These are phyloP conservation scores for Montipora capricornis DNA, from an alignment of 64 coral and sea anemone genomes.

Conservation along the genomic window DNA sequence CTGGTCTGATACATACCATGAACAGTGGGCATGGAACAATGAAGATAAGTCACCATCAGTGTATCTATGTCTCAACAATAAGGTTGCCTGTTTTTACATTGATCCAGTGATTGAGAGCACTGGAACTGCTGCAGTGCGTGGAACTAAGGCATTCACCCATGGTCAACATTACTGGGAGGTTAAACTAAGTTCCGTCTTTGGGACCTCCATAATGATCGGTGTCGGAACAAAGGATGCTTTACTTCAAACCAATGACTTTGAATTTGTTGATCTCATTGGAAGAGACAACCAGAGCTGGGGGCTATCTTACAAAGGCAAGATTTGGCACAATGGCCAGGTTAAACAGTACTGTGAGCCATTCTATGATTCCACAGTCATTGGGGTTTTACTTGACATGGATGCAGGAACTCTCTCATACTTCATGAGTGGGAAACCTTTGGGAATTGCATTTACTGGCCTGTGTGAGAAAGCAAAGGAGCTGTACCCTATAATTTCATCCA, in stretches of 20 bases:
- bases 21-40: constrained; percentile 85
- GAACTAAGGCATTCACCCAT: constrained; percentile 87
- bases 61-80: constrained; percentile 81
- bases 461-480: constrained; percentile 61
- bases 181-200: constrained; percentile 80
- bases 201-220: constrained; percentile 91
- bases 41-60: constrained; percentile 83
- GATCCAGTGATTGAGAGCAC: constrained; percentile 90
- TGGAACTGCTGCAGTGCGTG: constrained; percentile 84
- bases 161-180: constrained; percentile 95
- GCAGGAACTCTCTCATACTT: constrained; percentile 80
- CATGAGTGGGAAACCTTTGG: constrained; percentile 82
- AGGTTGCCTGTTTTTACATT: constrained; percentile 88
- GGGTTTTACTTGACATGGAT: constrained; percentile 93
- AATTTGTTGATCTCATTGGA: constrained; percentile 91
- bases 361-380: constrained; percentile 95
- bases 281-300: constrained; percentile 90
- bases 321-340: constrained; percentile 80
- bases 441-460: constrained; percentile 78
- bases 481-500: constrained; percentile 90
- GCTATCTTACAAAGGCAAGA: constrained; percentile 84
- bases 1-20: constrained; percentile 79
- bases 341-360: constrained; percentile 86
- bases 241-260: constrained; percentile 86
- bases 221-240: constrained; percentile 83